A percentile compares a stretch with the other conserved stretches of the same genome.
Evolutionary conservation across 2,113 vertebrate species (phyloP).

Genomic region (Phodopus roborovskii): DNA sequence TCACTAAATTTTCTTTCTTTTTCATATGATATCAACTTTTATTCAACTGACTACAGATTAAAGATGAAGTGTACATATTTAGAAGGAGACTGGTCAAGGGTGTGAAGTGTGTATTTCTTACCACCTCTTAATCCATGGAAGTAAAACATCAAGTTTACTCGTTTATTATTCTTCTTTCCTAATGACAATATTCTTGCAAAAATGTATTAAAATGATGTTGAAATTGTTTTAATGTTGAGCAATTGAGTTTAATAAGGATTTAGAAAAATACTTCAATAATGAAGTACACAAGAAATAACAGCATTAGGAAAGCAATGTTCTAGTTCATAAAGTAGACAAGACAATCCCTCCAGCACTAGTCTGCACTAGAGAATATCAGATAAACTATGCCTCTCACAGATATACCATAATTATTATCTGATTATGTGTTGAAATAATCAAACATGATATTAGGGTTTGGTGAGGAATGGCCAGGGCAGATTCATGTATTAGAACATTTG

Average conservation of each 20-base stretch:
- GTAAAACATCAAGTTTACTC: neutral
- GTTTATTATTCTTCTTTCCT: neutral
- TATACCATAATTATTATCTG: neutral
- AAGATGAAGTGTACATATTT: neutral
- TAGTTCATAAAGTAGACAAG: neutral
- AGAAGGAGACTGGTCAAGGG: neutral
- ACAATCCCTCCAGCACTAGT: neutral
- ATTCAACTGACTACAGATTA: neutral
- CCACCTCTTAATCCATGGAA: neutral
- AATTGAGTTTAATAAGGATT: neutral
- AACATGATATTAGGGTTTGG: neutral
- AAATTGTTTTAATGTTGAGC: neutral
- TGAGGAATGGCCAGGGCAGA: neutral
- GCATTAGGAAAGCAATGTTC: neutral
- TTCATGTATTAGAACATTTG: neutral
- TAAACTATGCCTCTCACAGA: neutral
- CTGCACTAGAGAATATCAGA: neutral
- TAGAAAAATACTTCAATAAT: neutral
- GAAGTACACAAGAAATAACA: neutral
- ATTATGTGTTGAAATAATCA: neutral
- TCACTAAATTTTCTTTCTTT: neutral
- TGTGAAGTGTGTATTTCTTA: neutral
- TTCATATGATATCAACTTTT: neutral
- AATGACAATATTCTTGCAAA: slow-evolving; percentile 16
- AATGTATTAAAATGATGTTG: neutral